Evolutionary conservation across 2,797 vertebrate genomes (phyloP), one percentile per base, ranked within the genome.

Genomic region (Lophotriccus pileatus): DNA sequence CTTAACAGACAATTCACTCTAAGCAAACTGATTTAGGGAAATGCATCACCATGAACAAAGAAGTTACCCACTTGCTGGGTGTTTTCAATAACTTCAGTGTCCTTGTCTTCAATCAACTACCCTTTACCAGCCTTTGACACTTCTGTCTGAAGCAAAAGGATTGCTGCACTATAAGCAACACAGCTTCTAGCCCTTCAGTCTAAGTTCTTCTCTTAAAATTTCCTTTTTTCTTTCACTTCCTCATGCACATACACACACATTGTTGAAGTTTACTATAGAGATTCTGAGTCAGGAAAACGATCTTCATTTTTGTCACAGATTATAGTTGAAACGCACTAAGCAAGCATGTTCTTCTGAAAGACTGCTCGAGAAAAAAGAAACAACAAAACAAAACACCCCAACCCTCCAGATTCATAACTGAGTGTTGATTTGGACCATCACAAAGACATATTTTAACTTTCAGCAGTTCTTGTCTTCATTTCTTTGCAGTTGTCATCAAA

Each of bases 11-110:
- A 87, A 74, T 56, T 77, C 13, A 2, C 49, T 72, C 76, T 62
- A 62, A 83, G 68, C 69, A 95, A 96, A 90, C 59, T 47, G 47
- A 80, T 82, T 89, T 58, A 50, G 58, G n/a, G 60, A 89, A 89
- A 90, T 25, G 52, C 39, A 76, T 66, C 69, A 28, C 62, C 58
- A 73, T 1, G 3, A 90, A 56, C 21, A 67, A 63, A 95, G 37
- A 85, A 86, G 34, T 50, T 81, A 44, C 36, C 23, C 23, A 47
- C 46, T 93, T 72, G 43, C 46, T 90, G 88, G 36, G 68, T 81
- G 43, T 63, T 82, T 83, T 84, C 77, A 56, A 10, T 72, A 84
- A 72, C 28, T 58, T 93, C 44, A 49, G 23, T 20, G 11, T 67
- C 68, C 43, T 53, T 63, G 56, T 60, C 69, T 78, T 67, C 47